A percentile compares a stretch with the other conserved stretches of the same genome.
These are phyloP conservation scores for Ornithorhynchus anatinus DNA, from an alignment of 2,113 vertebrate genomes.

Conservation along the genomic window DNA sequence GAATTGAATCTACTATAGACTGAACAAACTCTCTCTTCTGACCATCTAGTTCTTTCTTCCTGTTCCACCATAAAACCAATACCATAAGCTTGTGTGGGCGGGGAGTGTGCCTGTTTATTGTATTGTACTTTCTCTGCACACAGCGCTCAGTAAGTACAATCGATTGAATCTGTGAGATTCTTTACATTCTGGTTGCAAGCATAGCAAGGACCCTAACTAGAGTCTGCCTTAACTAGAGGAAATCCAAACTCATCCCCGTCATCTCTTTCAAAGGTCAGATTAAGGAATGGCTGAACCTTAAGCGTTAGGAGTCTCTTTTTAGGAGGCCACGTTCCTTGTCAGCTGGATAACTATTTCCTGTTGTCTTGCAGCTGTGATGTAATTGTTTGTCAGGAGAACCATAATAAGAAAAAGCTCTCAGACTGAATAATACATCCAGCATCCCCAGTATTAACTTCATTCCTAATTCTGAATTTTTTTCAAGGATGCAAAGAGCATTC, in stretches of 20 bases:
- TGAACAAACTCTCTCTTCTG: too few relatives aligned
- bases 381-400: slow-evolving; percentile 7
- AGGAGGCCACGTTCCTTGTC: background rate
- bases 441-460: background rate
- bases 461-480: slow-evolving; percentile 32
- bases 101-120: too few relatives aligned
- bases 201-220: too few relatives aligned
- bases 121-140: too few relatives aligned
- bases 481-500: slow-evolving; percentile 58
- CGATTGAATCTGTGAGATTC: too few relatives aligned
- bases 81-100: too few relatives aligned
- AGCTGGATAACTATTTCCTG: background rate
- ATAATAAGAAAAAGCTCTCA: slow-evolving; percentile 4
- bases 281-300: background rate
- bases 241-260: background rate
- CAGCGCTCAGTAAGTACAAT: too few relatives aligned
- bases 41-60: too few relatives aligned
- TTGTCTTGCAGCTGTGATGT: background rate
- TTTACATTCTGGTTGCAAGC: too few relatives aligned
- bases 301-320: background rate
- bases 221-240: too few relatives aligned
- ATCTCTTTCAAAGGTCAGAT: background rate
- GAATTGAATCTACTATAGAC: too few relatives aligned
- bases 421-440: background rate
- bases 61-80: too few relatives aligned